phyloP scores from a whole-genome alignment of 1,140 invertebrate genomes.

The Melipona quadrifasciata region DNA sequence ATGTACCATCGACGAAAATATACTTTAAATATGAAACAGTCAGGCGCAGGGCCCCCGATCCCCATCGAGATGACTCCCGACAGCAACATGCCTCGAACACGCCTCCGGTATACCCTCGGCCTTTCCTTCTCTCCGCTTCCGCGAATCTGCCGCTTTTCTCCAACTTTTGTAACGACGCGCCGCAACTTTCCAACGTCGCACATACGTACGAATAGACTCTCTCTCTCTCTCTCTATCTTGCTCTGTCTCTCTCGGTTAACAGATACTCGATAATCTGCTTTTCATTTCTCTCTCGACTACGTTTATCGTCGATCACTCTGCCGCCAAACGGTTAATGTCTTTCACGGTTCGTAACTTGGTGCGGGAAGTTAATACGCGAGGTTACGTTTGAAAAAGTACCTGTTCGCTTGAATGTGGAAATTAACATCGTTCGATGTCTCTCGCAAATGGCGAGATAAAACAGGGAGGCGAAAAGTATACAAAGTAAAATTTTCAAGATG shows the following conservation, averaged over 20 bases:
- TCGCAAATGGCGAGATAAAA: too few species aligned
- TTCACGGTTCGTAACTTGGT: not conserved
- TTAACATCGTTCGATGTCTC: too few species aligned
- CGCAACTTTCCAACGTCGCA: constrained; percentile 41
- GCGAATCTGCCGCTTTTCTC: constrained; percentile 47
- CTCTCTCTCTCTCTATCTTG: too few species aligned
- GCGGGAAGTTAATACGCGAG: not conserved
- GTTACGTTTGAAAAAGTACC: not conserved
- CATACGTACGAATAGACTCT: constrained; percentile 6
- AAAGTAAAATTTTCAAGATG: too few species aligned
- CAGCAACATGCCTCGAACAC: constrained; percentile 71
- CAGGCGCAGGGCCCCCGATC: constrained; percentile 76
- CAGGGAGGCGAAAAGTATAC: too few species aligned
- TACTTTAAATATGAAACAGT: constrained; percentile 82
- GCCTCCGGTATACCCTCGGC: constrained; percentile 32
- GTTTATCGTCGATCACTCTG: not conserved
- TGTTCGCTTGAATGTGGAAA: too few species aligned
- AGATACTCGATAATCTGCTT: constrained; percentile 9
- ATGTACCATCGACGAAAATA: constrained; percentile 74
- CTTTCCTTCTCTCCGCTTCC: constrained; percentile 10
- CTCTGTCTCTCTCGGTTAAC: not conserved
- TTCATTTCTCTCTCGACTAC: not conserved
- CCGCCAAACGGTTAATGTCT: not conserved
- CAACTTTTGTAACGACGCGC: constrained; percentile 49
- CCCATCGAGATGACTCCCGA: constrained; percentile 77